Percentiles rank a stretch among this genome's conserved stretches.
Evolutionary conservation across 2,113 vertebrate species (phyloP).

Genomic region (Nibea coibor): DNA sequence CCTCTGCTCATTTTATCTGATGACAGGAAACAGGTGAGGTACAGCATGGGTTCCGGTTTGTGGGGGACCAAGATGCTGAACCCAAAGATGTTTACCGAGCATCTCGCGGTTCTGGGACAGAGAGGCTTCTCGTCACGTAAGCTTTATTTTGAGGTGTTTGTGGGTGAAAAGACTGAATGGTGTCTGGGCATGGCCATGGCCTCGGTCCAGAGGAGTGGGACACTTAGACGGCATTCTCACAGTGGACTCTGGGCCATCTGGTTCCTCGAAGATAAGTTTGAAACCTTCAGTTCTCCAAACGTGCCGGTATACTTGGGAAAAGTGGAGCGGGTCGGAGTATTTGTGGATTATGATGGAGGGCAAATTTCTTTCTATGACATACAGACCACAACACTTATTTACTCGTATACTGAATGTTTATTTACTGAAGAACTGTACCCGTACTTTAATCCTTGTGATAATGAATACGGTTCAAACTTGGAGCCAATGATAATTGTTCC

Average conservation of each 20-base stretch:
- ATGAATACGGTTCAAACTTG: conserved; percentile 68
- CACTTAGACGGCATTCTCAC: fast-evolving
- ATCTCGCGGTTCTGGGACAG: conserved; percentile 53
- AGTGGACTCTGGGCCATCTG: conserved; percentile 66
- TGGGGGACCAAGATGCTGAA: not conserved
- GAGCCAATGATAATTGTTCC: conserved; percentile 61
- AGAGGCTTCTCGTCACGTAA: conserved; percentile 22
- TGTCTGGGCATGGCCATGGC: conserved; percentile 60
- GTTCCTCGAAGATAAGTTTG: conserved; percentile 51
- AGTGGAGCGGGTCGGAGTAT: conserved; percentile 63
- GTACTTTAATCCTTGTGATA: conserved; percentile 68
- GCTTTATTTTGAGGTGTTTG: conserved; percentile 73
- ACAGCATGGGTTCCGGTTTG: not conserved
- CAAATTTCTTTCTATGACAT: conserved; percentile 63
- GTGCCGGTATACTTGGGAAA: conserved; percentile 25
- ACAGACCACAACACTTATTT: conserved; percentile 10
- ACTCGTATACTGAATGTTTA: conserved; percentile 38
- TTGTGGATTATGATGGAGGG: conserved; percentile 56
- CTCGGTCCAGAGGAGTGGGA: conserved; percentile 26
- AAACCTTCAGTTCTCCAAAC: conserved; percentile 31
- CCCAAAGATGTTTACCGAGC: conserved; percentile 22
- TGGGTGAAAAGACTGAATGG: conserved; percentile 67
- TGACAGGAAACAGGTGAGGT: conserved; percentile 50
- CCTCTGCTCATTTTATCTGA: conserved; percentile 50
- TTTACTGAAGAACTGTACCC: conserved; percentile 64